phyloP scores from a whole-genome alignment of 2,888 invertebrate genomes.

The Gisinianus flammeolus region DNA sequence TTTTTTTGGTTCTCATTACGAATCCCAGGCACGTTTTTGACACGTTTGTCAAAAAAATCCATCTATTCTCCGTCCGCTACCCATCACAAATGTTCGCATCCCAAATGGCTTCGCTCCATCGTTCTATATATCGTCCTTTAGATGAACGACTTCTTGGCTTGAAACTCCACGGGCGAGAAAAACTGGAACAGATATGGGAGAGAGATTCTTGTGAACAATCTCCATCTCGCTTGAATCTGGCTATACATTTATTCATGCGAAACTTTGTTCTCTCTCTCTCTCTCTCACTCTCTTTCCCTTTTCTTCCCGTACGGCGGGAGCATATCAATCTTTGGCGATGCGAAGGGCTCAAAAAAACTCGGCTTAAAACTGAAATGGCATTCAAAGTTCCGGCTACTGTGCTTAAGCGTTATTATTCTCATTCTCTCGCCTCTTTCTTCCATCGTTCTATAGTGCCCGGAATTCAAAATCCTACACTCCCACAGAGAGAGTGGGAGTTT shows the following conservation, averaged over 20 bases:
- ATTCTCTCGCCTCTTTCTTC: background rate
- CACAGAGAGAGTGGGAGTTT: no score
- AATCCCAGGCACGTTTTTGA: conserved; percentile 22
- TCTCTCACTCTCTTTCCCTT: background rate
- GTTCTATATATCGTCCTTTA: no score
- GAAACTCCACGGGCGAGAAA: no score
- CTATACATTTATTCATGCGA: conserved; percentile 9
- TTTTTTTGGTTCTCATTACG: background rate
- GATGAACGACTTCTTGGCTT: no score
- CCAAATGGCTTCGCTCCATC: no score
- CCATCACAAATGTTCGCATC: no score
- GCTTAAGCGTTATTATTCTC: background rate
- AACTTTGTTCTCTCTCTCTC: conserved; percentile 3
- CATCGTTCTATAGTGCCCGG: background rate
- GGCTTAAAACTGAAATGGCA: background rate
- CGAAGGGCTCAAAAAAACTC: background rate
- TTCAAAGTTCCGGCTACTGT: background rate
- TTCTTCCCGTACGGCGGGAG: conserved; percentile 27
- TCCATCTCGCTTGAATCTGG: no score
- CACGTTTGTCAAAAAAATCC: conserved; percentile 24
- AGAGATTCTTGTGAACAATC: no score
- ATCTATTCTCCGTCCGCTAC: conserved; percentile 13
- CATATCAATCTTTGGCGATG: background rate
- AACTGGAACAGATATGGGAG: no score
- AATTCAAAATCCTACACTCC: background rate